phyloP scores from a whole-genome alignment of 2,888 invertebrate genomes.

The Thera obeliscata region DNA sequence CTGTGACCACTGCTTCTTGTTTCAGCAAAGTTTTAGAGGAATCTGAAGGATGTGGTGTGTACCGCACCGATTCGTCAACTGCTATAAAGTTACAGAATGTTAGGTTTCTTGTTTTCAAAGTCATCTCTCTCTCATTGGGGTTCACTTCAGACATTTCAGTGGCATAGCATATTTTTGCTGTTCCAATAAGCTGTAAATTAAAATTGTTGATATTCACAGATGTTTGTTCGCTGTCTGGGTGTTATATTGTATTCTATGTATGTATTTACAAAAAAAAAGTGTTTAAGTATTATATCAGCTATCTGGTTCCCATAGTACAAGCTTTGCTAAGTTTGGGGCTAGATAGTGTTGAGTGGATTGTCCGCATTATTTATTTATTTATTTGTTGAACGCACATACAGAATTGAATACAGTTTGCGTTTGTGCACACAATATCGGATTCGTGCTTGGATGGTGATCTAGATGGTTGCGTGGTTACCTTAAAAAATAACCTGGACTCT shows the following conservation, averaged over 20 bases:
- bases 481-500: background rate
- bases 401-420: conserved; percentile 38
- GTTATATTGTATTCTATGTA: too few species aligned
- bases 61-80: conserved; percentile 96
- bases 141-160: conserved; percentile 98
- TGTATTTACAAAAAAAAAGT: too few species aligned
- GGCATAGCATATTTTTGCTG: conserved; percentile 96
- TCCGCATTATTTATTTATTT: too few species aligned
- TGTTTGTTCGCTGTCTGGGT: too few species aligned
- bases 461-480: conserved; percentile 27
- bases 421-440: conserved; percentile 40
- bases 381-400: conserved; percentile 37
- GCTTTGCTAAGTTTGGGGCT: too few species aligned
- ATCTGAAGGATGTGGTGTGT: conserved; percentile 94
- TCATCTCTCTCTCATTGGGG: conserved; percentile 92
- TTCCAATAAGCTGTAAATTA: conserved; percentile 91
- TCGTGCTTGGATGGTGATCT: conserved; percentile 36
- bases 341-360: too few species aligned
- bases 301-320: too few species aligned
- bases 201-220: background rate
- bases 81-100: conserved; percentile 96
- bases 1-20: conserved; percentile 97
- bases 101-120: conserved; percentile 95
- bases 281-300: too few species aligned
- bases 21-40: conserved; percentile 92